Evolutionary conservation across 1,140 invertebrate genomes (phyloP).

Genomic region (Drosophila obscura): DNA sequence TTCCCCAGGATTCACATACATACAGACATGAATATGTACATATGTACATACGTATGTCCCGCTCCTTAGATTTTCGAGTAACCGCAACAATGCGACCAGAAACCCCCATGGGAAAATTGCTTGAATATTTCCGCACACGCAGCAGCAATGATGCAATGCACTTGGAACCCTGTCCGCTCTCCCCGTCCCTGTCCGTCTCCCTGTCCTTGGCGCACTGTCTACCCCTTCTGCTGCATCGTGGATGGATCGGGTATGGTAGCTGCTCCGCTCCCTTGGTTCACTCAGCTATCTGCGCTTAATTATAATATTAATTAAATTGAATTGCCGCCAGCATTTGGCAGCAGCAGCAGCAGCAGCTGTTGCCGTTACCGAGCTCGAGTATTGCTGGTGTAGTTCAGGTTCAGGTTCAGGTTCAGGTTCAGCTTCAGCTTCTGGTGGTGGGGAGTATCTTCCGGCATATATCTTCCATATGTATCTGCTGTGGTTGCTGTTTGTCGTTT

Average conservation of each 20-base stretch:
- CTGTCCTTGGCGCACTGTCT: constrained; percentile 1
- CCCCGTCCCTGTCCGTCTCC: background rate
- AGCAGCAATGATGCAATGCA: constrained; percentile 32
- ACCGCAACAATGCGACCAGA: constrained; percentile 14
- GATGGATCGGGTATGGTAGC: background rate
- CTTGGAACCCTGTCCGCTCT: background rate
- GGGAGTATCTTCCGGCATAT: background rate
- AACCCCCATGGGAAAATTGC: constrained; percentile 33
- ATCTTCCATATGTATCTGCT: background rate
- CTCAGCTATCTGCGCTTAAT: constrained; percentile 48
- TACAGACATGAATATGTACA: background rate
- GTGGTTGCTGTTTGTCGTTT: constrained; percentile 9
- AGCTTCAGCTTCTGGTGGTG: background rate
- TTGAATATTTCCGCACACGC: constrained; percentile 38
- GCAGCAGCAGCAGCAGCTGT: constrained; percentile 14
- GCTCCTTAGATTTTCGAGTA: constrained; percentile 30
- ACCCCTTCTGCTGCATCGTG: background rate
- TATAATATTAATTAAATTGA: constrained; percentile 66
- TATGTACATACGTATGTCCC: background rate
- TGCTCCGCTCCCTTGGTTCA: constrained; percentile 14
- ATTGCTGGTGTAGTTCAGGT: background rate
- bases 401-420: background rate
- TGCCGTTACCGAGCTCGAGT: constrained; percentile 2
- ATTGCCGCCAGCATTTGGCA: constrained; percentile 41
- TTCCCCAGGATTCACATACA: constrained; percentile 13